phyloP scores from a whole-genome alignment of 35 echinoderm and acorn worm genomes.

The Apostichopus parvimensis region DNA sequence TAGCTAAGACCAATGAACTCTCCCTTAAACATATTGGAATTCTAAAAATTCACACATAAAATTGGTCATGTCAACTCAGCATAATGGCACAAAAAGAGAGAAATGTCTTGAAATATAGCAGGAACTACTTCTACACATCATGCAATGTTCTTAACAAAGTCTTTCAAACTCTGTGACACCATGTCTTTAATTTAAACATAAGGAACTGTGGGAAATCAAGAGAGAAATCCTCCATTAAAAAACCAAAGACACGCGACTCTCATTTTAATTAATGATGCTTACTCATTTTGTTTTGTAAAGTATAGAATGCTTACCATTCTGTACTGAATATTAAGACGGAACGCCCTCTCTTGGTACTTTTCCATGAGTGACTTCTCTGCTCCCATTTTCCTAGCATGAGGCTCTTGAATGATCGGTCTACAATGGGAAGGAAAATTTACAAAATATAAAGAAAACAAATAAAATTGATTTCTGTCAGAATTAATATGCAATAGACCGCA shows the following conservation, averaged over 20 bases:
- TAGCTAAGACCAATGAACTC: no score
- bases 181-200: background rate
- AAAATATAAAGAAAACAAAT: background rate
- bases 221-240: background rate
- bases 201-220: background rate
- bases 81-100: no score
- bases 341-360: constrained; percentile 63
- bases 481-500: no score
- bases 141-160: no score
- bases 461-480: no score
- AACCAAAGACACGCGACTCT: background rate
- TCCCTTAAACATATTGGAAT: no score
- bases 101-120: no score
- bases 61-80: no score
- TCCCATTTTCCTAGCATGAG: constrained; percentile 63
- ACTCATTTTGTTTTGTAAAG: background rate
- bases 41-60: no score
- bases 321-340: constrained; percentile 81
- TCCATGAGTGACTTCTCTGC: constrained; percentile 82
- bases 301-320: constrained; percentile 73
- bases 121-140: no score
- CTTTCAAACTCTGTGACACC: no score
- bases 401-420: constrained; percentile 85
- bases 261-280: background rate
- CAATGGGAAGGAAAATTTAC: background rate